These are phyloP conservation scores for Tragopan temminckii DNA, from an alignment of 2,797 vertebrate genomes.

Conservation along the genomic window DNA sequence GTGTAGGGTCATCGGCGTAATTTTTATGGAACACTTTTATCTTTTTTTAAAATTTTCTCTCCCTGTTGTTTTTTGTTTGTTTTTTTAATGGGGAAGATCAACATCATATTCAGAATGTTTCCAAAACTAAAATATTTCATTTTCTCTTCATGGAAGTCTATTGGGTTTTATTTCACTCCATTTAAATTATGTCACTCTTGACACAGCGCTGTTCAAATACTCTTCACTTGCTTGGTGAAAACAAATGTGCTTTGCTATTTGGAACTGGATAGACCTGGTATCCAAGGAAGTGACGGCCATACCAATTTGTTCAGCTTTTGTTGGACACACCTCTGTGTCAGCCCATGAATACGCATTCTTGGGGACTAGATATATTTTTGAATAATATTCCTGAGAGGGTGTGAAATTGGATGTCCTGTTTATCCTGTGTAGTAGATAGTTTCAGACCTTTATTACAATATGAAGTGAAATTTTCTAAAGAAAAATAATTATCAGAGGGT, in stretches of 20 bases:
- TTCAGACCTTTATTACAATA: not conserved
- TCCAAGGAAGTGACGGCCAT: not conserved
- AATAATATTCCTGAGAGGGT: not conserved
- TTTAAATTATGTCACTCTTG: not conserved
- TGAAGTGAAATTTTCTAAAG: not conserved
- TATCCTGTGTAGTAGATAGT: not conserved
- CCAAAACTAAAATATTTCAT: not conserved
- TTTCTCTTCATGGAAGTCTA: not conserved
- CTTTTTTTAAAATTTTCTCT: not conserved
- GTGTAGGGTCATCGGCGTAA: not conserved
- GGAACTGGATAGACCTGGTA: not conserved
- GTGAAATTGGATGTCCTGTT: not conserved
- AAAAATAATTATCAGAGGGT: not conserved
- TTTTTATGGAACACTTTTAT: not conserved
- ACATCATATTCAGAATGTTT: not conserved
- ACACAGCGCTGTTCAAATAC: not conserved
- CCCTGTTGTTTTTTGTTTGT: not conserved
- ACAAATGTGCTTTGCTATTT: not conserved
- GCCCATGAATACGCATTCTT: not conserved
- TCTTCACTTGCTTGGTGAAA: not conserved
- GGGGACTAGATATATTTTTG: not conserved
- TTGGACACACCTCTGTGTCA: not conserved
- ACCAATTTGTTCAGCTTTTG: accelerated
- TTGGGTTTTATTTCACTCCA: not conserved
- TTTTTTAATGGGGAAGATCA: not conserved